Base-by-base conservation (phyloP, 2,888 invertebrate species). In the Athalia rosae region DNA sequence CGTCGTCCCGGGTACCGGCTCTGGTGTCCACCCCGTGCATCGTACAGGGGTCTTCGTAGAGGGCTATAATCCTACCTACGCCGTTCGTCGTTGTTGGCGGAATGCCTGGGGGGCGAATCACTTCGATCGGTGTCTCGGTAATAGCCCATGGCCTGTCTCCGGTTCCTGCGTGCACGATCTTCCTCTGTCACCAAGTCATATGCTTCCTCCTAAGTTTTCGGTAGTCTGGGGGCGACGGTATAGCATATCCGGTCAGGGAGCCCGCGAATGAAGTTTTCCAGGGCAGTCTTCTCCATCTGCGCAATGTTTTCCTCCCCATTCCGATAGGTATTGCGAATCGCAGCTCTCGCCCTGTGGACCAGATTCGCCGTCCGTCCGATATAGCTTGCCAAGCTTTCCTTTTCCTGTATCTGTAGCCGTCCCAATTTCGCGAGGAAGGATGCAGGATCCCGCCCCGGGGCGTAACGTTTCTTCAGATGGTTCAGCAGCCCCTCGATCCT, bases 371-470 rank as follows among this genome's bases (percentile, higher is more conserved):
- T n/a, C n/a, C n/a, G n/a, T n/a, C n/a, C n/a, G n/a, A n/a, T n/a
- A n/a, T n/a, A n/a, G n/a, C n/a, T n/a, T n/a, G n/a, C n/a, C n/a
- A n/a, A n/a, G n/a, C n/a, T n/a, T n/a, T n/a, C n/a, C n/a, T n/a
- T n/a, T n/a, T n/a, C n/a, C n/a, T n/a, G n/a, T n/a, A n/a, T n/a
- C n/a, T n/a, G n/a, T n/a, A n/a, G n/a, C n/a, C n/a, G n/a, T n/a
- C n/a, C n/a, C n/a, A n/a, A n/a, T n/a, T n/a, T n/a, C n/a, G n/a
- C n/a, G n/a, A n/a, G n/a, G n/a, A n/a, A n/a, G n/a, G n/a, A 50
- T 58, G 62, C 62, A 4, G 62, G 62, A n/a, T 62, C 62, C 9
- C 62, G 1, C 45, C 62, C 45, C 3, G 62, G 62, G 13, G 62
- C 62, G 45, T 62, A 62, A 3, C 62, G 9, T 4, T 62, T 62